Base-by-base conservation (phyloP, 2,113 vertebrate species). In the Neogobius melanostomus region DNA sequence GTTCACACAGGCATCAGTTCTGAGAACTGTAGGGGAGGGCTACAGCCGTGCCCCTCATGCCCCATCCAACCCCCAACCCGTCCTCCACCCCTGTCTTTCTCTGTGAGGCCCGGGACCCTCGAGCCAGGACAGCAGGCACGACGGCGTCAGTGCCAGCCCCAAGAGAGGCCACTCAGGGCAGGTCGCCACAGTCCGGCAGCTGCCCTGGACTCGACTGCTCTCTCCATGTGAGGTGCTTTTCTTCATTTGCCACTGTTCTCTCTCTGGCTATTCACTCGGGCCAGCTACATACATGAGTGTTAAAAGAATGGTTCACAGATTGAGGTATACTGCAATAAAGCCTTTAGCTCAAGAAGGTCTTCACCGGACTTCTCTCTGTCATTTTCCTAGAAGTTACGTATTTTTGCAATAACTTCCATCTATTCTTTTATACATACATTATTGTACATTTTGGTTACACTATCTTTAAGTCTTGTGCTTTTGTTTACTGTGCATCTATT, bases 161-260 rank as follows among this genome's bases (percentile, higher is more conserved):
- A 82, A 52, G 84, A 88, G 82, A 71, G 80, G 67, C 82, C 84
- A 80, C 71, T 76, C 72, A 43, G 81, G 88, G 86, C 88, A 66
- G 10, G 2, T 64, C 80, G 89, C 87, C 89, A 89, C 87, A 67
- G 70, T 72, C 85, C 85, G 81, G 80, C 89, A 89, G 86, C 87
- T 90, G 87, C 84, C 78, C 82, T 68, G 71, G 72, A 77, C 85
- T 66, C 84, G 62, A 15, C 44, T 49, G 66, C 60, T 76, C 71
- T 71, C 73, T 72, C 75, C 62, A 74, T 70, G 67, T 74, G 76
- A 43, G 68, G 66, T 21, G 43, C 71, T 59, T 60, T 69, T 72
- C 76, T 68, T 63, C 62, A 53, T 62, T 52, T 69, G 65, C 62
- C 68, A 45, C 78, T 69, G 66, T 43, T 52, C 61, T 65, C 68